phyloP scores from a whole-genome alignment of 2,888 invertebrate genomes.

The Calliphora vomitoria region DNA sequence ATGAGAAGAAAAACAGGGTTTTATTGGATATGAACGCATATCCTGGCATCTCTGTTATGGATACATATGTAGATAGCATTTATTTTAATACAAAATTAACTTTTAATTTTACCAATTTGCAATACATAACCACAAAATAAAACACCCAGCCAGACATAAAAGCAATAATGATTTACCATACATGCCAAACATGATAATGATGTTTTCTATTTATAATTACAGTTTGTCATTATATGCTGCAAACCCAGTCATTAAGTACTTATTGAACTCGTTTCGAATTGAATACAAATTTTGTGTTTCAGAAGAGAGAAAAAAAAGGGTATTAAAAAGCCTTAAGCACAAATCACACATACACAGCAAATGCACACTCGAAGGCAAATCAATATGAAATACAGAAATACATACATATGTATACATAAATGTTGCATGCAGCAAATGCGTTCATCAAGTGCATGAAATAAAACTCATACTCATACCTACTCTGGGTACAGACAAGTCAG shows the following conservation, averaged over 20 bases:
- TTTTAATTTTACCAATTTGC: conserved; percentile 26
- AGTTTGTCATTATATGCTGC: conserved; percentile 2
- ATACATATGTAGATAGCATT: background rate
- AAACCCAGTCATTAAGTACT: conserved; percentile 44
- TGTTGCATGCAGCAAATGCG: conserved; percentile 20
- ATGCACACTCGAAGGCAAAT: background rate
- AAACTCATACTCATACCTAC: background rate
- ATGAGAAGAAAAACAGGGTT: too few species aligned
- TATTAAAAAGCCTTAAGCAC: conserved; percentile 12
- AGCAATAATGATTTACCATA: background rate
- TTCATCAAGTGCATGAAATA: conserved; percentile 23
- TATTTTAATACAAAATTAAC: conserved; percentile 32
- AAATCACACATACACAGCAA: background rate
- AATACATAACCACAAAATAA: conserved; percentile 21
- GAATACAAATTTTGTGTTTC: conserved; percentile 32
- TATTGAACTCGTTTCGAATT: conserved; percentile 40
- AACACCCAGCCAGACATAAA: background rate
- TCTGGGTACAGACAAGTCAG: too few species aligned
- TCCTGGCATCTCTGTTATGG: background rate
- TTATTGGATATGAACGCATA: background rate
- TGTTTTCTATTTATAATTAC: conserved; percentile 46
- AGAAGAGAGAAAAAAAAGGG: background rate
- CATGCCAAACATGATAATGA: conserved; percentile 12
- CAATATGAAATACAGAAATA: background rate
- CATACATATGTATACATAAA: background rate